Conservation (phyloP, 2,888 invertebrate genomes). For the Sphaerophoria taeniata region DNA sequence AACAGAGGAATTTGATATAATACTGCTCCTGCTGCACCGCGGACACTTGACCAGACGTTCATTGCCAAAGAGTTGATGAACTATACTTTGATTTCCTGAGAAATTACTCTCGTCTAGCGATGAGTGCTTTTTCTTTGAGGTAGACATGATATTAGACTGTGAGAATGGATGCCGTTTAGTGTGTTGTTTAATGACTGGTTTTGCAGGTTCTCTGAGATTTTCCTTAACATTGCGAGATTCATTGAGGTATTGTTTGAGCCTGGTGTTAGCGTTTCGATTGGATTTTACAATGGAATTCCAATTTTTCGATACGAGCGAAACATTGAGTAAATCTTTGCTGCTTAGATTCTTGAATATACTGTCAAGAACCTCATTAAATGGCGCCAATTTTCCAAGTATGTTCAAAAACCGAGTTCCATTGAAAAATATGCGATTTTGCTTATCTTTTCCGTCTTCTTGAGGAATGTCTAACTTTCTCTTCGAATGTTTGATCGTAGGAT, state of each 20-base stretch:
- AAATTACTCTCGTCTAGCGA: slow-evolving; percentile 34
- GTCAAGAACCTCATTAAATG: slow-evolving; percentile 41
- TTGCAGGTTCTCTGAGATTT: slow-evolving; percentile 36
- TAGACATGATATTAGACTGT: slow-evolving; percentile 37
- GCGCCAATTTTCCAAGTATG: slow-evolving; percentile 49
- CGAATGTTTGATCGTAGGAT: slow-evolving; percentile 37
- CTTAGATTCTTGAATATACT: slow-evolving; percentile 43
- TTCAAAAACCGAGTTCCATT: slow-evolving; percentile 50
- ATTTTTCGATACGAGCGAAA: slow-evolving; percentile 53
- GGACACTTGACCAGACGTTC: slow-evolving; percentile 62
- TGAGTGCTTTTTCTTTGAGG: slow-evolving; percentile 9
- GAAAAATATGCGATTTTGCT: slow-evolving; percentile 32
- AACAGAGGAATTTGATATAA: slow-evolving; percentile 40
- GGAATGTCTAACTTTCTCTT: slow-evolving; percentile 60
- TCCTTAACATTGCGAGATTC: slow-evolving; percentile 60
- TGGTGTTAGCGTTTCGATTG: slow-evolving; percentile 39
- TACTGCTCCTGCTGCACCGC: slow-evolving; percentile 54
- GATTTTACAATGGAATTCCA: slow-evolving; percentile 60
- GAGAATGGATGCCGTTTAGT: slow-evolving; percentile 52
- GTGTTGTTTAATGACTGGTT: slow-evolving; percentile 2
- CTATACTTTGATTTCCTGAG: slow-evolving; percentile 53
- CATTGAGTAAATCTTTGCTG: slow-evolving; percentile 50
- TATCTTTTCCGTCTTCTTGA: slow-evolving; percentile 17
- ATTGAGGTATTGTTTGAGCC: slow-evolving; percentile 55
- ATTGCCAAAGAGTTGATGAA: slow-evolving; percentile 48